Evolutionary conservation across 2,113 vertebrate genomes (phyloP), one percentile per base, ranked within the genome.

Genomic region (Osmerus mordax): DNA sequence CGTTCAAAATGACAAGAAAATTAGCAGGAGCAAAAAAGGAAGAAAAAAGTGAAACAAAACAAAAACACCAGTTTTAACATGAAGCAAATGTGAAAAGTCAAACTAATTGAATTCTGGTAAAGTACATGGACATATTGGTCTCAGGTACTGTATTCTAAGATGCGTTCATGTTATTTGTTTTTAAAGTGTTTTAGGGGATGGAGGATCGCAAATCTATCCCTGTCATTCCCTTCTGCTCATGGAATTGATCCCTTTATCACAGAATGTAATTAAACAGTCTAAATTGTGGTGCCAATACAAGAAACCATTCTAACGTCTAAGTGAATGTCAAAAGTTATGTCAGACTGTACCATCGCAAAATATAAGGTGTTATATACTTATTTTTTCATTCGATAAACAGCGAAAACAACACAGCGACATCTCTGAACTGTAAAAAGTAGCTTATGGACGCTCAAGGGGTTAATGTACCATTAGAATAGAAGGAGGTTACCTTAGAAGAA

Each of bases 401-500:
- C 72, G 82, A 87, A 71, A 83, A 79, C 56, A 81, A 78, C 76
- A 82, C 74, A 80, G 73, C 74, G 82, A 81, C 78, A 77, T 84
- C 67, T 88, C 79, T 82, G 67, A 80, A 84, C 92, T 93, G 92
- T 93, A 93, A 93, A 93, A 81, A 92, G 91, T 91, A 94, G 91
- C 90, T 91, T 91, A 91, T 93, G 93, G 92, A 91, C 91, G 88
- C 87, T 92, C 83, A 91, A 91, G 66, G 74, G 76, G 77, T 85
- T 82, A 79, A 86, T 74, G 76, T 75, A 86, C 81, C 87, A 78
- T 76, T 80, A 80, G 61, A 79, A 81, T 85, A 79, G 72, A 53
- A 80, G 76, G 78, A 73, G 78, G 71, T 76, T 77, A 82, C 71
- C 69, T 85, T 89, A 71, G 63, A 87, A 75, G 89, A 89, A 88